phyloP scores from a whole-genome alignment of 2,797 vertebrate genomes.

The Enteromius argenteus region DNA sequence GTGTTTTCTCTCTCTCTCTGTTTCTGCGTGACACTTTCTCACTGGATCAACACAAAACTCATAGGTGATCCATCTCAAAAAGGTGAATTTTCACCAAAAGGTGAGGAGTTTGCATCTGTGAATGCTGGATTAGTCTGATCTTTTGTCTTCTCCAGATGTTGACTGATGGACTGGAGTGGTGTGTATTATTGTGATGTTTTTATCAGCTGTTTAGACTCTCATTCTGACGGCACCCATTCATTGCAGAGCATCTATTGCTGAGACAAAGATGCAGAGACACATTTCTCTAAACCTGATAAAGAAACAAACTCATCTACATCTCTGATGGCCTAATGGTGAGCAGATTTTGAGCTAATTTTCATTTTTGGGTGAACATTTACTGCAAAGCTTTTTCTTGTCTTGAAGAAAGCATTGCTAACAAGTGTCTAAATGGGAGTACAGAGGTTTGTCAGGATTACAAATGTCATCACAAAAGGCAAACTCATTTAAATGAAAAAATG shows the following conservation, averaged over 20 bases:
- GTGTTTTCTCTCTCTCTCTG: too few relatives aligned
- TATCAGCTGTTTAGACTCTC: not conserved
- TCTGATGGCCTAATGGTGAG: not conserved
- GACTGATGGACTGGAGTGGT: not conserved
- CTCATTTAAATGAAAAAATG: not conserved
- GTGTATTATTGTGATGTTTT: not conserved
- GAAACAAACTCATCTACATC: not conserved
- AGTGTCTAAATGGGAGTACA: not conserved
- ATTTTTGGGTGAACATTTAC: not conserved
- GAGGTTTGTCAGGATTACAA: not conserved
- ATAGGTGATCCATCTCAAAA: too few relatives aligned
- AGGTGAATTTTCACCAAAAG: too few relatives aligned
- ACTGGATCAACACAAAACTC: too few relatives aligned
- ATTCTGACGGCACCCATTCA: conserved; percentile 3
- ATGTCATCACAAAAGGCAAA: not conserved
- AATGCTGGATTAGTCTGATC: not conserved
- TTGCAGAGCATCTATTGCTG: not conserved
- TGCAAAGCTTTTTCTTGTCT: not conserved
- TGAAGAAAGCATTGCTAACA: not conserved
- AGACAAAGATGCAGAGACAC: not conserved
- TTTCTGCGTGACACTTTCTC: too few relatives aligned
- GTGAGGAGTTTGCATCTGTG: too few relatives aligned
- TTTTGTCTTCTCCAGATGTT: not conserved
- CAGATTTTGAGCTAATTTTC: not conserved
- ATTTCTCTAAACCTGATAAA: not conserved